These are phyloP conservation scores for Onychomys arenicola DNA, from an alignment of 2,797 vertebrate genomes.

Conservation along the genomic window DNA sequence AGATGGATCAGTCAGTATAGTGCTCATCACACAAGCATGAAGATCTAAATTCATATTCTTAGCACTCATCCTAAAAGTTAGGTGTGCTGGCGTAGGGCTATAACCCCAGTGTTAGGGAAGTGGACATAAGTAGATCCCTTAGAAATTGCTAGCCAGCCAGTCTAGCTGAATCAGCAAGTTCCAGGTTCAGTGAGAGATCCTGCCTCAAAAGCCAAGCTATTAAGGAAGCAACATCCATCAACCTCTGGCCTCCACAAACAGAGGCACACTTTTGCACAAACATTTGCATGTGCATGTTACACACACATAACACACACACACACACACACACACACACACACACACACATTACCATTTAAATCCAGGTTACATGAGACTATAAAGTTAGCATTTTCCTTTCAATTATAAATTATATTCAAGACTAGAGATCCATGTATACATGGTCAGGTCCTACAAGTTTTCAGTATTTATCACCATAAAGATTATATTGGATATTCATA, in stretches of 20 bases:
- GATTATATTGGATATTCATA: neutral
- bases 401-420: neutral
- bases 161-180: neutral
- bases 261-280: neutral
- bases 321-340: neutral
- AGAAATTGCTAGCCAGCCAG: neutral
- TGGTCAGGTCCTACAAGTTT: neutral
- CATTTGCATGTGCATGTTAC: neutral
- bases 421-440: neutral
- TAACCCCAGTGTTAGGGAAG: neutral
- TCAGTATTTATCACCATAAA: neutral
- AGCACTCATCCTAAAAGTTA: neutral
- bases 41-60: neutral
- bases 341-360: neutral
- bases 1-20: neutral
- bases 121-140: neutral
- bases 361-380: constrained; percentile 51
- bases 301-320: neutral
- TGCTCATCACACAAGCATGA: neutral
- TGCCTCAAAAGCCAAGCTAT: neutral
- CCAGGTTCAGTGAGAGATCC: neutral
- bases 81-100: neutral
- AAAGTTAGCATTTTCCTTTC: constrained; percentile 33
- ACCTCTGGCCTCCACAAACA: neutral
- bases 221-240: neutral